Percentiles rank a stretch among this genome's conserved stretches.
These are phyloP conservation scores for Rhopilema esculentum DNA, from an alignment of 30 jellyfish, hydroid and myxozoan genomes.

Conservation along the genomic window DNA sequence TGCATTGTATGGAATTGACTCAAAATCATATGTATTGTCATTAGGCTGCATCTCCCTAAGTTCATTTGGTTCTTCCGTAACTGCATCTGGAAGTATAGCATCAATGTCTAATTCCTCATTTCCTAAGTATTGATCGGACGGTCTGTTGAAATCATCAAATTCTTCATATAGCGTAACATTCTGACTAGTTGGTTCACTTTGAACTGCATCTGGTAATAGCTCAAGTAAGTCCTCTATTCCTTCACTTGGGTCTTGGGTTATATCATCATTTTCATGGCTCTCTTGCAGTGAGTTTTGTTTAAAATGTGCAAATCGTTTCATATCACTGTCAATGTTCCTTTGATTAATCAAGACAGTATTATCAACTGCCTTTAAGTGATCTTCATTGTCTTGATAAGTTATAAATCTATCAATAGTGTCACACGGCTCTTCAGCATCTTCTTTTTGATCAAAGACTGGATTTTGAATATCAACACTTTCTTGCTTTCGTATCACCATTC, in stretches of 20 bases:
- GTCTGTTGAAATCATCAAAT: neutral
- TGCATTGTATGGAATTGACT: neutral
- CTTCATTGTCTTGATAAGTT: conserved; percentile 68
- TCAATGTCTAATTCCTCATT: conserved; percentile 28
- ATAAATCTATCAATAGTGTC: conserved; percentile 47
- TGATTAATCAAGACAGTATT: conserved; percentile 58
- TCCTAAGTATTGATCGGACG: neutral
- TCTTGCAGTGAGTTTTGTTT: conserved; percentile 67
- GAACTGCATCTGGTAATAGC: conserved; percentile 48
- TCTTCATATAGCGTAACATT: neutral
- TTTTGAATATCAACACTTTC: conserved; percentile 29
- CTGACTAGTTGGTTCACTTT: conserved; percentile 27
- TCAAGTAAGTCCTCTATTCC: conserved; percentile 24
- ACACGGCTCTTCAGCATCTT: conserved; percentile 37
- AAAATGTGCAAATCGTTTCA: conserved; percentile 60
- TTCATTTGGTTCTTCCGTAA: conserved; percentile 14
- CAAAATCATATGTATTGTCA: neutral
- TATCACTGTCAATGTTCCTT: conserved; percentile 62
- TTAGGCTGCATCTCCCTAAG: conserved; percentile 1
- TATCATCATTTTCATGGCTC: conserved; percentile 1
- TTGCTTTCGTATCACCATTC: conserved; percentile 34
- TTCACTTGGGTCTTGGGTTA: conserved; percentile 3
- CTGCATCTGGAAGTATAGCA: conserved; percentile 43
- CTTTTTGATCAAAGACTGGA: conserved; percentile 6
- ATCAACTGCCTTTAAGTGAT: conserved; percentile 73